A percentile compares a stretch with the other conserved stretches of the same genome.
These are phyloP conservation scores for Platycheirus rosarum DNA, from an alignment of 2,888 invertebrate genomes.

Conservation along the genomic window DNA sequence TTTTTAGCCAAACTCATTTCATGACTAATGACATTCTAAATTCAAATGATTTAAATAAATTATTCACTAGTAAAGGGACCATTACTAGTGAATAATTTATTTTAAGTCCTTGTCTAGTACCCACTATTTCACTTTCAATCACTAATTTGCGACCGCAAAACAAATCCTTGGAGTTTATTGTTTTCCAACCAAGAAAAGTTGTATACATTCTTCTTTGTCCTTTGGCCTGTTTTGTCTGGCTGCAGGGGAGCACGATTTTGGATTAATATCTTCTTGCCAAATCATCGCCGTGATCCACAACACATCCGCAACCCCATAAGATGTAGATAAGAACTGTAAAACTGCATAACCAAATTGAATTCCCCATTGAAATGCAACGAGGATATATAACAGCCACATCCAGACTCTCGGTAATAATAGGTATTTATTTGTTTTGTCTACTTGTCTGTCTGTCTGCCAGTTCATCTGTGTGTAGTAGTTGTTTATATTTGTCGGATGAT, in stretches of 20 bases:
- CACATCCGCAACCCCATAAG: conserved; percentile 9
- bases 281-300: conserved; percentile 27
- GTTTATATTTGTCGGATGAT: conserved; percentile 54
- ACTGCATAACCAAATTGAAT: conserved; percentile 64
- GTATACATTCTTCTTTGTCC: conserved; percentile 42
- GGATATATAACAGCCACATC: conserved; percentile 30
- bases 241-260: conserved; percentile 13
- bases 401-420: conserved; percentile 56
- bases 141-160: conserved; percentile 23
- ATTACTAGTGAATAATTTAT: too few relatives aligned
- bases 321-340: conserved; percentile 17
- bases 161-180: background rate
- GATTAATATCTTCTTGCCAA: conserved; percentile 27
- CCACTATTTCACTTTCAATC: conserved; percentile 34
- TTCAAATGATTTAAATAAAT: conserved; percentile 52
- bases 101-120: conserved; percentile 11
- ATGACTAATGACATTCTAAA: conserved; percentile 52
- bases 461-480: conserved; percentile 60
- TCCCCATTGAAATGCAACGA: conserved; percentile 57
- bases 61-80: conserved; percentile 54
- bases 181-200: conserved; percentile 45
- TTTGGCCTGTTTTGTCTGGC: conserved; percentile 35
- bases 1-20: conserved; percentile 41
- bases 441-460: conserved; percentile 47
- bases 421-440: conserved; percentile 70